Base-by-base conservation (phyloP, 1,140 invertebrate species). In the Laodelphax striatellus region DNA sequence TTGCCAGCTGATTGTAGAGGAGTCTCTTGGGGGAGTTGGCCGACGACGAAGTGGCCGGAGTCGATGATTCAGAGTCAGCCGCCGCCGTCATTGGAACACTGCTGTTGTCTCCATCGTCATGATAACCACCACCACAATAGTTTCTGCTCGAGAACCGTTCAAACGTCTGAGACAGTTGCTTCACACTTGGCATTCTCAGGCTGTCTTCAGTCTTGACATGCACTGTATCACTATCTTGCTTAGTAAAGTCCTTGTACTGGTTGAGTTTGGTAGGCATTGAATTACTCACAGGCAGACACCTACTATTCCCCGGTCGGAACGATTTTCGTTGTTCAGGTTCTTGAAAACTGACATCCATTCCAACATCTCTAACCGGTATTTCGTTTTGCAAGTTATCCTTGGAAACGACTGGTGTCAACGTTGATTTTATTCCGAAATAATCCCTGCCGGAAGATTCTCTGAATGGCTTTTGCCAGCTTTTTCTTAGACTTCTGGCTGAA, bases 1-100 rank as follows among this genome's bases (percentile, higher is more conserved):
- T 75, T 66, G 64, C 75, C 72, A 69, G 57, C 76, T 71, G 42
- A 72, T 72, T 67, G 73, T 28, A 28, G 24, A 28, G 24, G 24
- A 82, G 72, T 34, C 81, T 71, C 72, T 84, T 84, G 0, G 82
- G 82, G 1, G 81, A 83, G 65, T 83, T 83, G 0, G 81, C 77
- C 64, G 81, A 83, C 1, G 81, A 83, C 22, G 80, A 79, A 0
- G 81, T 81, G 16, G 67, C 63, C 4, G 69, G 67, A 2, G 82
- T 83, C 0, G 82, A 83, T 0, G 80, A 82, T 62, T 81, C 81
- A 75, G 71, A 82, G 71, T 75, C 82, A 56, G 24, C 59, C 19
- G 24, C 21, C 13, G 11, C 22, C 41, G 50, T 54, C n/a, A 28
- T 28, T 6, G 24, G 24, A 28, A 28, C 24, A 28, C 24, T 60